A percentile compares a stretch with the other conserved stretches of the same genome.
Evolutionary conservation across 2,113 vertebrate species (phyloP).

Genomic region (Tretioscincus oriximinensis): DNA sequence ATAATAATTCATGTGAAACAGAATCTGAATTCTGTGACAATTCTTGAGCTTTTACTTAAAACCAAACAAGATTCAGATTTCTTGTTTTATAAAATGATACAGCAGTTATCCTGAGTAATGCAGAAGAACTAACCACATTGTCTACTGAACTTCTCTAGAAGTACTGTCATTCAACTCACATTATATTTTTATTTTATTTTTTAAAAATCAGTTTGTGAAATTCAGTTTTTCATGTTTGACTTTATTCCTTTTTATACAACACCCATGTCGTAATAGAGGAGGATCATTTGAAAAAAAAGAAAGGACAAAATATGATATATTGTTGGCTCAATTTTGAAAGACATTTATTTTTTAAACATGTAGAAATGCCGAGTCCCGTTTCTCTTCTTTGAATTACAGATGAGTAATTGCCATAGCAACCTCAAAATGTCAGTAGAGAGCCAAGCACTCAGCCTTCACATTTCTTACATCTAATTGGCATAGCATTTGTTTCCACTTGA

Average conservation of each 20-base stretch:
- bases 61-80: too few species aligned
- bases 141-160: too few species aligned
- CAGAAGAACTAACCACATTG: too few species aligned
- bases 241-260: conserved; percentile 2
- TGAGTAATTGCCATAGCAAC: conserved; percentile 44
- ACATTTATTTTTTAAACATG: neutral
- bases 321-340: conserved; percentile 30
- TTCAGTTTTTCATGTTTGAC: fast-evolving
- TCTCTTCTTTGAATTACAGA: conserved; percentile 37
- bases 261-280: conserved; percentile 1
- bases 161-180: too few species aligned
- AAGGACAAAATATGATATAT: conserved; percentile 6
- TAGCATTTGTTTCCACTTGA: conserved; percentile 35
- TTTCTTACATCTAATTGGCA: conserved; percentile 40
- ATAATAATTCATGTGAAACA: too few species aligned
- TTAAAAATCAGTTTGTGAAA: neutral
- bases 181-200: too few species aligned
- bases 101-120: too few species aligned
- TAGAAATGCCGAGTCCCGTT: conserved; percentile 11
- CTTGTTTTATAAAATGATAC: too few species aligned
- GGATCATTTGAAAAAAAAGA: conserved; percentile 8
- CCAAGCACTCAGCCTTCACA: conserved; percentile 18
- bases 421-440: conserved; percentile 42
- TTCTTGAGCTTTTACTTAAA: too few species aligned
- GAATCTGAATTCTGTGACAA: too few species aligned